Evolutionary conservation across 2,113 vertebrate species (phyloP).

Genomic region (Cyanocitta stelleri): DNA sequence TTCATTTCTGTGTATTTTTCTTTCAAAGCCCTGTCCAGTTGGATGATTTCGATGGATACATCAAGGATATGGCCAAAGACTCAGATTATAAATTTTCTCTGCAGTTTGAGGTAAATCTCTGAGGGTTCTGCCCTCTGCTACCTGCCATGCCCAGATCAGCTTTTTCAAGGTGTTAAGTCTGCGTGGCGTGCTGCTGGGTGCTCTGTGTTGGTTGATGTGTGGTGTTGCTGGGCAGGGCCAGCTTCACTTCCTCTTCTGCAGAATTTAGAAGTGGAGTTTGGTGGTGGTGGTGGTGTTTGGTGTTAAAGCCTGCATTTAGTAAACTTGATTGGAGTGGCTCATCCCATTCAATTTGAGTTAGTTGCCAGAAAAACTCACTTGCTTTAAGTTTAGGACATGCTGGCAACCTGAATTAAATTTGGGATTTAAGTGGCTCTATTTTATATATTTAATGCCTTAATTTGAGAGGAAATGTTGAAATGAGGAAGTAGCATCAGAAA

Average conservation of each 20-base stretch:
- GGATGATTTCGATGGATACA: slow-evolving; percentile 91
- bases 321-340: background rate
- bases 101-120: slow-evolving; percentile 90
- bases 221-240: background rate
- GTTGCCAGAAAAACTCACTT: background rate
- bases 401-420: background rate
- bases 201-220: background rate
- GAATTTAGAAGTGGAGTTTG: background rate
- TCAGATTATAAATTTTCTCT: slow-evolving; percentile 97
- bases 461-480: background rate
- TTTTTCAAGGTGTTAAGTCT: background rate
- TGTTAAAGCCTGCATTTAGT: background rate
- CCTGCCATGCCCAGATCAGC: background rate
- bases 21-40: slow-evolving; percentile 86
- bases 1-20: background rate
- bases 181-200: background rate
- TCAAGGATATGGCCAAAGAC: slow-evolving; percentile 98
- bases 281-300: background rate
- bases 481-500: background rate
- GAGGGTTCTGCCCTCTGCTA: background rate
- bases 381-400: background rate
- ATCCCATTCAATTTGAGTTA: background rate
- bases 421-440: background rate
- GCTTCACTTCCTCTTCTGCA: background rate
- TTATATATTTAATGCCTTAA: background rate